phyloP scores from a whole-genome alignment of 1,140 invertebrate species.

The Drosophila littoralis region DNA sequence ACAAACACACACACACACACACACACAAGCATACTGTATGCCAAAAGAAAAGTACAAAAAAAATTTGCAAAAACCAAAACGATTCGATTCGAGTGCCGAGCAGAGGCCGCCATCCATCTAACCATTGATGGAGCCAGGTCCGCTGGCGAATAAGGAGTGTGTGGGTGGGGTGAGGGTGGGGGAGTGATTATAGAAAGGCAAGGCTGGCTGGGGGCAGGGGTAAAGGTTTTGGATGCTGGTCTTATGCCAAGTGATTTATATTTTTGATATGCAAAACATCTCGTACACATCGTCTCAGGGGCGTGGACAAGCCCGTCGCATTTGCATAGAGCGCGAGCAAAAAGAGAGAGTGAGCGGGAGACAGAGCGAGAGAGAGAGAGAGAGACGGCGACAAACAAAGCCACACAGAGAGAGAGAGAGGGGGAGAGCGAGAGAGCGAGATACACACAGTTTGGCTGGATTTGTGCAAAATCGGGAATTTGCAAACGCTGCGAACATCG shows the following conservation, averaged over 20 bases:
- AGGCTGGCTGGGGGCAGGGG: conserved; percentile 6
- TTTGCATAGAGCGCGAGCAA: conserved; percentile 31
- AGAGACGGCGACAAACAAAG: conserved; percentile 2
- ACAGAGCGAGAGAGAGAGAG: background rate
- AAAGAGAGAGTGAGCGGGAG: background rate
- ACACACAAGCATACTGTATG: background rate
- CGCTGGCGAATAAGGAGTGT: conserved; percentile 13
- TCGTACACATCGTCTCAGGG: conserved; percentile 67
- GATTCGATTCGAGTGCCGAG: conserved; percentile 46
- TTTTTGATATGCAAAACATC: conserved; percentile 82
- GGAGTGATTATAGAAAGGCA: background rate
- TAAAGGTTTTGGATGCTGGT: conserved; percentile 50
- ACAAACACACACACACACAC: conserved; percentile 12
- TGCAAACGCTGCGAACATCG: conserved; percentile 57
- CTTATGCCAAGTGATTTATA: conserved; percentile 80
- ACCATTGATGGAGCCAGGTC: conserved; percentile 43
- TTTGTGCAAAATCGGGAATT: conserved; percentile 76
- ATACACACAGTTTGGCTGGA: conserved; percentile 32
- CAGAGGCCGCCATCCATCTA: conserved; percentile 41
- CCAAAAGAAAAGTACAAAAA: conserved; percentile 13
- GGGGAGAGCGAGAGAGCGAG: background rate
- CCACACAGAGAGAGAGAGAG: conserved; percentile 1
- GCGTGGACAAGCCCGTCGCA: conserved; percentile 64
- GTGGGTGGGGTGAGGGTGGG: background rate
- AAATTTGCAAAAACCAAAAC: conserved; percentile 36